Percentiles rank a stretch among this genome's conserved stretches.
phyloP scores from a whole-genome alignment of 2,113 vertebrate genomes.

The Scortum barcoo region DNA sequence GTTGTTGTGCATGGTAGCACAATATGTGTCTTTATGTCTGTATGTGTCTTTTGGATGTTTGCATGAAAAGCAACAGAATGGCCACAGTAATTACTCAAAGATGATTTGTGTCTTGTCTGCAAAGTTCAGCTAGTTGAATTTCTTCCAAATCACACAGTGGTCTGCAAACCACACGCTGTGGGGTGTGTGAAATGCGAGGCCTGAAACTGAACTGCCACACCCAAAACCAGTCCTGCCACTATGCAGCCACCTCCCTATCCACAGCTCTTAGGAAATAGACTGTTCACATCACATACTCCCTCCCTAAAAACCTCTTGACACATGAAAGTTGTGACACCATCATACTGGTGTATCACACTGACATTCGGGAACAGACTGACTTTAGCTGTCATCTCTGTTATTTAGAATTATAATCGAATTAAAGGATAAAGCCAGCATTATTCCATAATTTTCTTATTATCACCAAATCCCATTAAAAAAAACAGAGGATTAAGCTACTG shows the following conservation, averaged over 20 bases:
- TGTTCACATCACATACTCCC: constrained; percentile 6
- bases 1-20: constrained; percentile 15
- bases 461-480: neutral
- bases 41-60: constrained; percentile 12
- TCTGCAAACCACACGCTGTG: constrained; percentile 51
- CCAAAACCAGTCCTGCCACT: constrained; percentile 78
- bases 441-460: neutral
- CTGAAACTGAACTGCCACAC: constrained; percentile 70
- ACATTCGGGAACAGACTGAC: neutral
- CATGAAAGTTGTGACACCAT: constrained; percentile 16
- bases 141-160: constrained; percentile 59
- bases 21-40: constrained; percentile 23
- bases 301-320: constrained; percentile 19
- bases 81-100: constrained; percentile 23
- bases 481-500: neutral
- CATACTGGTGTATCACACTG: neutral
- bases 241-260: constrained; percentile 58
- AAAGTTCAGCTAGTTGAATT: constrained; percentile 24
- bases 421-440: neutral
- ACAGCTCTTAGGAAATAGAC: constrained; percentile 45
- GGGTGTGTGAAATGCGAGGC: constrained; percentile 74
- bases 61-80: constrained; percentile 10
- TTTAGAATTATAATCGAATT: neutral
- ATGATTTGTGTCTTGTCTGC: constrained; percentile 45
- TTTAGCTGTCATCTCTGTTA: neutral